These are phyloP conservation scores for Drosophila leonis DNA, from an alignment of 2,888 invertebrate species.

Conservation along the genomic window DNA sequence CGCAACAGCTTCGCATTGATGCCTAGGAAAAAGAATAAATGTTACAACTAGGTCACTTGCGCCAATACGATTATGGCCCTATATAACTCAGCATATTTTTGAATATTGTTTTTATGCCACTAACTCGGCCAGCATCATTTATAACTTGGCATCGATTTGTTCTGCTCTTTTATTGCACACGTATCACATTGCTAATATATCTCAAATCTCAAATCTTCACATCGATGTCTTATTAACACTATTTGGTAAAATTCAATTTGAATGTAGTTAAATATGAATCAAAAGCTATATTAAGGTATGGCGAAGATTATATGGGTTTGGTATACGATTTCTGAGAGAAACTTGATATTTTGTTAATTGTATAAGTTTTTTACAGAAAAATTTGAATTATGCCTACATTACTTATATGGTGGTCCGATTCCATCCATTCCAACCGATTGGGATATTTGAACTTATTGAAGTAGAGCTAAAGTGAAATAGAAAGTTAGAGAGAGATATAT, in stretches of 20 bases:
- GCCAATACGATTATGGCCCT: conserved; percentile 12
- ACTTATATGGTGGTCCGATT: too few relatives aligned
- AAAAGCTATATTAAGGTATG: background rate
- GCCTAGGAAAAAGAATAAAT: conserved; percentile 14
- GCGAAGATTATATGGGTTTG: too few relatives aligned
- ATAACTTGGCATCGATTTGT: conserved; percentile 2
- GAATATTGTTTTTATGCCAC: background rate
- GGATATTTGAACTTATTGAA: too few relatives aligned
- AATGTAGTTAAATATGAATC: background rate
- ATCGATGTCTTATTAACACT: background rate
- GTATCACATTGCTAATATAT: background rate
- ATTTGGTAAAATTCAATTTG: background rate
- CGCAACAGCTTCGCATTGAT: conserved; percentile 38
- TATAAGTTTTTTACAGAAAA: too few relatives aligned
- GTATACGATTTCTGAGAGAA: background rate
- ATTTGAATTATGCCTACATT: too few relatives aligned
- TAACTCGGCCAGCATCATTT: conserved; percentile 3
- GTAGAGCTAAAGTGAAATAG: too few relatives aligned
- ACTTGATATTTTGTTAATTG: too few relatives aligned
- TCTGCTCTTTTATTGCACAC: background rate
- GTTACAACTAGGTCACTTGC: conserved; percentile 61
- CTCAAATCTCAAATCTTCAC: background rate
- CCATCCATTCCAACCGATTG: too few relatives aligned
- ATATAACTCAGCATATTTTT: background rate
- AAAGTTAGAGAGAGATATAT: too few relatives aligned